Base-by-base conservation (phyloP, 2,797 vertebrate species). In the Psittacula echo region DNA sequence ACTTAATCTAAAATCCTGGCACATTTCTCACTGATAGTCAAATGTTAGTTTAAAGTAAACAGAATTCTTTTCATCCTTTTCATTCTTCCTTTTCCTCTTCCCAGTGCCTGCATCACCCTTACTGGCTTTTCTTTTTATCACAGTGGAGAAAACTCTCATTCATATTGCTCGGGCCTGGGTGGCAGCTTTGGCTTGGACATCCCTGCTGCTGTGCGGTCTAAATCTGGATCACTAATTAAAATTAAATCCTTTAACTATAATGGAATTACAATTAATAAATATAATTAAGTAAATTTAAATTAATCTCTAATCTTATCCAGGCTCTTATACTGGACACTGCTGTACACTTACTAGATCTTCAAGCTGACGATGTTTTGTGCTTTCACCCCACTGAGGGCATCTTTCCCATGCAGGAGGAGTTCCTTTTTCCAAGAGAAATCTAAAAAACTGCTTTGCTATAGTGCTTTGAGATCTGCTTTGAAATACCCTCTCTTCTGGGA, bases 11-110 rank as follows among this genome's bases (percentile, higher is more conserved):
- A 95, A 94, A 87, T 79, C 84, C 65, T 76, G 81, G 70, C 44
- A 60, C n/a, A 64, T 82, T 94, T 77, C 37, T 90, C 48, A 42
- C n/a, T 84, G 72, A 76, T 77, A 37, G 85, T 85, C 2, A 2
- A 67, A 53, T 20, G 37, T 54, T 65, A 87, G 21, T 20, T 96
- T 88, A 67, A 89, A 87, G 74, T 94, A 93, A 95, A 87, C 65
- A 92, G 71, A 87, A 85, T 81, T 93, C 8, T 70, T 94, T 45
- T 80, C 9, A 77, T 83, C 2, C 29, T 32, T 94, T 81, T 89
- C 23, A 77, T 88, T 77, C 71, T 95, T 94, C 87, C 70, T 80
- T 90, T 94, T 96, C 91, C 83, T 90, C 39, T 94, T 94, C 78
- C 87, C 62, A 50, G 19, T 86, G 54, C 27, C 16, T 24, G 19